Base-by-base conservation (phyloP, 2,113 vertebrate genomes). In the Micromys minutus region DNA sequence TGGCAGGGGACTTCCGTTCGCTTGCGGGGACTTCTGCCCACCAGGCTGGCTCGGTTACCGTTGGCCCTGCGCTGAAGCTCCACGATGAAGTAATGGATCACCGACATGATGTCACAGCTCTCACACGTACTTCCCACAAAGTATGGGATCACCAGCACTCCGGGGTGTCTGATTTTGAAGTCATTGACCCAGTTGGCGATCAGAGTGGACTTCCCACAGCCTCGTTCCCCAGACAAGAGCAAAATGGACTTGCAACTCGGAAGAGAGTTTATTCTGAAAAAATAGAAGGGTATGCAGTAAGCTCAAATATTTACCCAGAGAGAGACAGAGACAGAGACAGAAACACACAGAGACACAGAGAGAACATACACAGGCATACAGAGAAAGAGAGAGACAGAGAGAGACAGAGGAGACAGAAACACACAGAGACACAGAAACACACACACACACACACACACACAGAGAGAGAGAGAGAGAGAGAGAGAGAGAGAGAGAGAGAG, bases 161-260 rank as follows among this genome's bases (percentile, higher is more conserved):
- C 39, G 0, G 96, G 97, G 3, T 97, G 36, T 47, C 95, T 95
- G 86, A 42, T 90, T 76, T 34, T 88, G 94, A 98, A 98, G 34
- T 89, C 47, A 74, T 84, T 77, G 29, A 98, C 94, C 96, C 98
- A 98, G 93, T 29, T 96, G 55, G 97, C 95, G 34, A 96, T 93
- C 61, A 98, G 71, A 34, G 95, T 93, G 5, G 98, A 98, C 95
- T 98, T 98, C 57, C 98, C 98, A 96, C 96, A 97, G 65, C 98
- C 98, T 47, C 94, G 94, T 52, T 97, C 97, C 76, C 98, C 98
- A 95, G 95, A 97, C 52, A 98, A 88, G 42, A 98, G 90, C 26
- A 98, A 91, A 75, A 97, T 92, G 59, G 98, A 97, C 77, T 96
- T 97, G 52, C 80, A 90, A 24, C 80, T 16, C 17, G 95, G 91